A percentile compares a stretch with the other conserved stretches of the same genome.
These are phyloP conservation scores for Tyto alba DNA, from an alignment of 2,113 vertebrate species.

Conservation along the genomic window DNA sequence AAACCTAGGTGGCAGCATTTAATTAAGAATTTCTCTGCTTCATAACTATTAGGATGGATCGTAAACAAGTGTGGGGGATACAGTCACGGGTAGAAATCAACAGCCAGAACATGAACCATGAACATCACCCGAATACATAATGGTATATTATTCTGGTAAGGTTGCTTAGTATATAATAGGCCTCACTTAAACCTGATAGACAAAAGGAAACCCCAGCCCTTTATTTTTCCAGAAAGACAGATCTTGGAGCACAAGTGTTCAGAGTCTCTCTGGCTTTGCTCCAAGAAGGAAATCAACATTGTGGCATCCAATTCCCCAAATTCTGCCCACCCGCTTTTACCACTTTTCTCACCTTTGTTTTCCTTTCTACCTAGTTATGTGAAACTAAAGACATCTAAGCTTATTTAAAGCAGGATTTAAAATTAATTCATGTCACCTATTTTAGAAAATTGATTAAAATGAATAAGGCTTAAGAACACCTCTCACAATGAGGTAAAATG, in stretches of 20 bases:
- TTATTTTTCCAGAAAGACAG: no score
- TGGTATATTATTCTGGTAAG: neutral
- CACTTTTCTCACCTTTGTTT: neutral
- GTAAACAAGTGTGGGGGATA: neutral
- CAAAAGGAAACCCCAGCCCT: neutral
- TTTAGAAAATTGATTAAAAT: no score
- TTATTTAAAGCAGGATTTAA: neutral
- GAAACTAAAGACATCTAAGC: neutral
- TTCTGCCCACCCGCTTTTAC: neutral
- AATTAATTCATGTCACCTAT: no score
- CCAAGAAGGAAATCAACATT: no score
- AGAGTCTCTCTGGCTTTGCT: neutral
- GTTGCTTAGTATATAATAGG: accelerated
- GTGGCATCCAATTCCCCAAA: neutral
- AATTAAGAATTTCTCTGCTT: neutral
- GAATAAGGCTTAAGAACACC: neutral
- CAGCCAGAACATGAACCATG: no score
- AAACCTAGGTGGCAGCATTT: neutral
- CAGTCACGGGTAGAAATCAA: neutral
- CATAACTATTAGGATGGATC: accelerated
- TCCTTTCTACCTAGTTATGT: neutral
- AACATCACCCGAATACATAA: accelerated
- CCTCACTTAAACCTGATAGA: neutral
- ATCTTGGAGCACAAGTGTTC: neutral
- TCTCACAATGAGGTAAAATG: neutral